These are phyloP conservation scores for Monomorium pharaonis DNA, from an alignment of 1,140 invertebrate species.

Conservation along the genomic window DNA sequence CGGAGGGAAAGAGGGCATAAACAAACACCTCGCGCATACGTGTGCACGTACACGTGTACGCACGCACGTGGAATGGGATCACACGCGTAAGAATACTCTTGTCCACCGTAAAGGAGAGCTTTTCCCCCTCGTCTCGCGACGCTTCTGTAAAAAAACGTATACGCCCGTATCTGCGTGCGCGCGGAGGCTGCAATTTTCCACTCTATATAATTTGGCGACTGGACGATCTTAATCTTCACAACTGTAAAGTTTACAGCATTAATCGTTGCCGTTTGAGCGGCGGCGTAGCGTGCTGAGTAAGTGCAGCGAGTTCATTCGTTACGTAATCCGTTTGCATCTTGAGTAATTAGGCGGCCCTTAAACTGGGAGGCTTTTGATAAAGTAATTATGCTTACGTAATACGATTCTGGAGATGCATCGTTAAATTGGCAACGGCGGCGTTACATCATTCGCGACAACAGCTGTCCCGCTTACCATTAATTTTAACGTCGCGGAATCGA, in stretches of 20 bases:
- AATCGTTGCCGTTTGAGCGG: not conserved
- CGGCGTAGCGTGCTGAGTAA: not conserved
- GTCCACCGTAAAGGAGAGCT: not conserved
- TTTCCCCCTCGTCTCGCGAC: not conserved
- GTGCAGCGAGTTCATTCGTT: not conserved
- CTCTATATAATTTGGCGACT: not conserved
- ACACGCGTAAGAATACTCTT: not conserved
- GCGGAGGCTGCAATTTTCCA: not conserved
- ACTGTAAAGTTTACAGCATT: too few species aligned
- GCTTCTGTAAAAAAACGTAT: not conserved
- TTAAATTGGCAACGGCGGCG: not conserved
- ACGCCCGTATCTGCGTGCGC: not conserved
- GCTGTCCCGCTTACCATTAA: not conserved
- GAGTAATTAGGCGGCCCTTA: not conserved
- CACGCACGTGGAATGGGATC: not conserved
- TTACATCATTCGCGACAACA: not conserved
- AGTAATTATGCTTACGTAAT: constrained; percentile 16
- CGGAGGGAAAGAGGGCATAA: not conserved
- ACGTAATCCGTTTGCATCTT: not conserved
- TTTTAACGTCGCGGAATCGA: not conserved
- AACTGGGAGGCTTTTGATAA: not conserved
- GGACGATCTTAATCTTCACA: not conserved
- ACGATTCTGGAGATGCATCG: not conserved
- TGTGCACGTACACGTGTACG: not conserved
- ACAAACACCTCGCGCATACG: not conserved